Conservation (phyloP, 2,888 invertebrate species). For the Cosmia trapezina region DNA sequence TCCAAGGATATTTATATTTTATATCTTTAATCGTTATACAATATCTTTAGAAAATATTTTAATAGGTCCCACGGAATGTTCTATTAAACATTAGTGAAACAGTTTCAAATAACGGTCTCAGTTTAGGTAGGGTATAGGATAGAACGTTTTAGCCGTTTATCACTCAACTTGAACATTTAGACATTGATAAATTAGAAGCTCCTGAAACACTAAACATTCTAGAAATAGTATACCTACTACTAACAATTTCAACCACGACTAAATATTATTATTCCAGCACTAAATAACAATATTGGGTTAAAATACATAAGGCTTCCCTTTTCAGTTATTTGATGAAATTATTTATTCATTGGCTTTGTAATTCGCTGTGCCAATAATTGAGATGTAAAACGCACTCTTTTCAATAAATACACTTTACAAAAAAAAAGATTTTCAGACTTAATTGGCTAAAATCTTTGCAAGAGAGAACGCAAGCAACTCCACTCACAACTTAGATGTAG, state of each 20-base stretch:
- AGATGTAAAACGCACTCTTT: background rate
- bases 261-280: background rate
- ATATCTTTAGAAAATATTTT: background rate
- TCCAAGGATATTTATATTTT: too few species aligned
- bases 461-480: background rate
- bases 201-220: conserved; percentile 40
- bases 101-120: conserved; percentile 14
- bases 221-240: conserved; percentile 30
- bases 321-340: background rate
- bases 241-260: conserved; percentile 24
- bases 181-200: conserved; percentile 58
- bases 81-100: conserved; percentile 16
- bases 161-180: conserved; percentile 52
- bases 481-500: background rate
- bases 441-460: too few species aligned
- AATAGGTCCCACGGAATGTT: background rate
- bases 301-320: background rate
- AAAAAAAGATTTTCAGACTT: background rate
- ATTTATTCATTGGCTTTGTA: background rate
- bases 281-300: background rate
- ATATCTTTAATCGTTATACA: background rate
- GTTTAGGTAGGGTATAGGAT: conserved; percentile 5
- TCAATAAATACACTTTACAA: too few species aligned
- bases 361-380: background rate
- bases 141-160: conserved; percentile 48